A percentile compares a stretch with the other conserved stretches of the same genome.
Conservation (phyloP, 2,797 vertebrate species). For the Sternarchorhynchus goeldii region DNA sequence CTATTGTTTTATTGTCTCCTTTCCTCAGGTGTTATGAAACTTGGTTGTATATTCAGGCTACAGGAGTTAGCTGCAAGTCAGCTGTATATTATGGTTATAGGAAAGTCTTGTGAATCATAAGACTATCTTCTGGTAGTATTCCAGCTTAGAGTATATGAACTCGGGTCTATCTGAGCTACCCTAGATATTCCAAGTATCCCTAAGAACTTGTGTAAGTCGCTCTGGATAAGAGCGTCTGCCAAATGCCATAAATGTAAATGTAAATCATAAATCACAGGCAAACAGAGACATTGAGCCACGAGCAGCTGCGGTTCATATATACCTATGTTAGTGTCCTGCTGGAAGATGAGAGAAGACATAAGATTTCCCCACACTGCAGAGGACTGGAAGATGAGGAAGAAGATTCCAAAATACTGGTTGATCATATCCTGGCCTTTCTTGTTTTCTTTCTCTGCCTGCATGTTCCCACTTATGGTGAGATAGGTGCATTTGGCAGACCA, state of each 20-base stretch:
- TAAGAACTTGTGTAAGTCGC: too few relatives aligned
- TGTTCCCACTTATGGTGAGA: slow-evolving; percentile 84
- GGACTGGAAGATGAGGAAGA: slow-evolving; percentile 94
- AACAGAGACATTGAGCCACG: not conserved
- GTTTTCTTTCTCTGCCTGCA: slow-evolving; percentile 69
- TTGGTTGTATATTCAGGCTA: too few relatives aligned
- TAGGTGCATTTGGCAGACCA: slow-evolving; percentile 96
- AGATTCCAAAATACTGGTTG: slow-evolving; percentile 92
- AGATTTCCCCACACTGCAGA: slow-evolving; percentile 93
- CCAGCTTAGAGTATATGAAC: not conserved
- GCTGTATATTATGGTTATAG: too few relatives aligned
- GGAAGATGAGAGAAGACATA: slow-evolving; percentile 91
- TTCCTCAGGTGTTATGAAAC: too few relatives aligned
- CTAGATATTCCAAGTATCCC: too few relatives aligned
- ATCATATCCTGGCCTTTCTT: slow-evolving; percentile 80
- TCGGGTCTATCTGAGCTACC: too few relatives aligned
- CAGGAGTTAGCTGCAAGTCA: not conserved
- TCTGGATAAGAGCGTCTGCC: too few relatives aligned
- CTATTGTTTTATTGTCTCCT: too few relatives aligned
- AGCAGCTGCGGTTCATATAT: slow-evolving; percentile 37
- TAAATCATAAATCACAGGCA: not conserved
- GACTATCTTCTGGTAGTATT: not conserved
- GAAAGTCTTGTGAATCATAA: too few relatives aligned
- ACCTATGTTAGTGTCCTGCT: slow-evolving; percentile 79
- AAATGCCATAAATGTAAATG: too few relatives aligned